Evolutionary conservation across 1,140 invertebrate genomes (phyloP), one percentile per base, ranked within the genome.

Genomic region (Bombus cullumanus): DNA sequence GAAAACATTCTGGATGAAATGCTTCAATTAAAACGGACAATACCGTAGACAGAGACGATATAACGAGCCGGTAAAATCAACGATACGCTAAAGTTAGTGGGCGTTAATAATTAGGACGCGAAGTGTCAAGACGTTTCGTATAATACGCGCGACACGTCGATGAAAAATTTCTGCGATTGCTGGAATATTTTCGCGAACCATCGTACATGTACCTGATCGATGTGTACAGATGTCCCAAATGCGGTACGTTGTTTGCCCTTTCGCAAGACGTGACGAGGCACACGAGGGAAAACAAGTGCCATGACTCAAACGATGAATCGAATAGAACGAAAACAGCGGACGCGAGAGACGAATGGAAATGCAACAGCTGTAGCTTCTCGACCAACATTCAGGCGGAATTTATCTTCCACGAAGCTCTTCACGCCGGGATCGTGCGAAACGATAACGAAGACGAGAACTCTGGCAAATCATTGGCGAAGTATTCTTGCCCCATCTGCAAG

Each of bases 211-310:
- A 39, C 15, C 18, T 68, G 57, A 69, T 68, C 62, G 74, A 77
- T 79, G n/a, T 76, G 73, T 81, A 91, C 92, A 96, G 96, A 47
- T 98, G 97, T 91, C 95, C 96, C 1, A 96, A 95, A 80, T 98
- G 97, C 89, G 97, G 97, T 0, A 92, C 94, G 88, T 93, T 95
- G 25, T 98, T 98, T 89, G 96, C 96, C 2, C 93, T 97, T 0
- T 96, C 97, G 2, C 97, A 98, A 95, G 97, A 97, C 89, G 95
- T 98, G 13, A 96, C 97, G 0, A 96, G 96, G 28, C 97, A 98
- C 91, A 96, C 97, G 0, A 92, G 92, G 75, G 92, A 94, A 18
- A 91, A 91, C 28, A 89, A 89, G 39, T 94, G 90, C 80, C 37
- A 66, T 9, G 62, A 25, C 18, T 37, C 73, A 1, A 41, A 43